phyloP scores from a whole-genome alignment of 2,888 invertebrate genomes.

The Chrysomela aeneicollis region DNA sequence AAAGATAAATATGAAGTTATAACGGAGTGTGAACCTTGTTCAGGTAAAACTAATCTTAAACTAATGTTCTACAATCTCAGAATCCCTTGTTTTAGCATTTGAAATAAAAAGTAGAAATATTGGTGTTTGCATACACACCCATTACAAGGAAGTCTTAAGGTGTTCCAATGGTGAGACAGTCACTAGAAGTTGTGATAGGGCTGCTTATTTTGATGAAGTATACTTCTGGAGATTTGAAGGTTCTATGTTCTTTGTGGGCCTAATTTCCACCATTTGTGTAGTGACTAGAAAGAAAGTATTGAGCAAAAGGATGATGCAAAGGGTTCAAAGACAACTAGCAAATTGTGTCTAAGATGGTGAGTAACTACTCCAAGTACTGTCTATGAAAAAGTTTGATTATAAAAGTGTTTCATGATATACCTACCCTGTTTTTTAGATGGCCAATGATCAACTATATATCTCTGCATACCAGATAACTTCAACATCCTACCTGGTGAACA shows the following conservation, averaged over 20 bases:
- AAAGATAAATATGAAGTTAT: conserved; percentile 76
- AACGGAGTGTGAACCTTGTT: conserved; percentile 85
- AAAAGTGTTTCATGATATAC: not conserved
- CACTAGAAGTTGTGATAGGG: conserved; percentile 85
- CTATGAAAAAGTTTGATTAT: not conserved
- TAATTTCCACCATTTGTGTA: conserved; percentile 72
- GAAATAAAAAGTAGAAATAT: conserved; percentile 84
- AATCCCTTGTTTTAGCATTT: conserved; percentile 66
- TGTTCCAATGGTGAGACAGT: conserved; percentile 84
- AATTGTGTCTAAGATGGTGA: conserved; percentile 63
- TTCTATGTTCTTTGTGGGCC: conserved; percentile 71
- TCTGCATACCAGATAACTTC: conserved; percentile 30
- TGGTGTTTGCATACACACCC: conserved; percentile 82
- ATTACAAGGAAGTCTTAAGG: conserved; percentile 82
- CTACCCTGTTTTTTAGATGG: conserved; percentile 22
- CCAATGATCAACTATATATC: conserved; percentile 38
- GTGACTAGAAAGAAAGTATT: conserved; percentile 72
- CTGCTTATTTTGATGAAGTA: conserved; percentile 83
- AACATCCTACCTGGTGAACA: conserved; percentile 36
- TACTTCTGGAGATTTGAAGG: conserved; percentile 85
- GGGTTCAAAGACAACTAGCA: conserved; percentile 76
- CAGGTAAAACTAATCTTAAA: conserved; percentile 63
- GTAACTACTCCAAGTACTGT: not conserved
- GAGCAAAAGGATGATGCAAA: conserved; percentile 71
- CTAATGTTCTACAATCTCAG: not conserved